Evolutionary conservation across 1,140 invertebrate genomes (phyloP), one percentile per base, ranked within the genome.

Genomic region (Telenomus remus): DNA sequence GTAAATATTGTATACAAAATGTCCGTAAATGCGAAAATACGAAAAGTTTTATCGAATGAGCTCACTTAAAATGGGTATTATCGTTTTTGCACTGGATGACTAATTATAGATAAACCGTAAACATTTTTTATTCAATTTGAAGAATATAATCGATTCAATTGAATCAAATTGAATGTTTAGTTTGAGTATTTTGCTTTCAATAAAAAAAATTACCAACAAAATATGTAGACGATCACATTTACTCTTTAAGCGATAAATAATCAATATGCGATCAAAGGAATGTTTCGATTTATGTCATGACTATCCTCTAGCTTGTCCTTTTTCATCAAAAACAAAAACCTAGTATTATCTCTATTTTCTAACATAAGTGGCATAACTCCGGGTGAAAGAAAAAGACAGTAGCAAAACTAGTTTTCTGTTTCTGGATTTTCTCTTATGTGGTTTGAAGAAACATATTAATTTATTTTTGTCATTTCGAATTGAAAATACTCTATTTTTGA

Each of bases 241-340:
- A 14, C 7, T 12, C 7, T 12, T 2, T 44, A 44, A 44, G 13
- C 11, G 3, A 53, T 19, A 15, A 19, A 54, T 9, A 54, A 54
- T 54, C 43, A 27, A 54, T 42, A 46, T 56, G 13, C 44, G 11
- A 46, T 11, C 33, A 12, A 34, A 43, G 12, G 16, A 37, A 39
- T 48, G 33, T 47, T 59, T 59, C 46, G 27, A 42, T 50, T 43
- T 42, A 47, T 14, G 43, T 44, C 33, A 50, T 60, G 44, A n/a
- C 35, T 47, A 39, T 14, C 35, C 9, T 39, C 12, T 44, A 37
- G 5, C 43, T 16, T 39, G 12, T 35, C 34, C 42, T 56, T 56
- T 56, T 60, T 60, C 33, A 47, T 15, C 35, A 50, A 60, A 60
- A 60, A 60, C 35, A 60, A 60, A 60, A 60, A 60, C 57, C 35